Conservation (phyloP, 2,888 invertebrate species). For the Hipparchia semele region DNA sequence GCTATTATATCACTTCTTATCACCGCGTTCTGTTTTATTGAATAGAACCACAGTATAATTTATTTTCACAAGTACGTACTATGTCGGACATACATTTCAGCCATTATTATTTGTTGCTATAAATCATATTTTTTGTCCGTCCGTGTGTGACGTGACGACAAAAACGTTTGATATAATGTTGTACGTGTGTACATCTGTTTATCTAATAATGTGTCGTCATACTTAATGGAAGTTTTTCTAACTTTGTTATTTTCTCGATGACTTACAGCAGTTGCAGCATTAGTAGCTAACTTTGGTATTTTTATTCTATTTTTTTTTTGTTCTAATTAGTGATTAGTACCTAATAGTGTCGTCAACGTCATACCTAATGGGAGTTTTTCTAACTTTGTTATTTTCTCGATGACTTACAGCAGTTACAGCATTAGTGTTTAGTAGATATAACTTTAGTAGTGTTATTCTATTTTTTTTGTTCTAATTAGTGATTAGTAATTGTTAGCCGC, state of each 20-base stretch:
- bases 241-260: background rate
- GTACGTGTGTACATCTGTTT: conserved; percentile 10
- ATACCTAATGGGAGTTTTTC: conserved; percentile 8
- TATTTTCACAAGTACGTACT: background rate
- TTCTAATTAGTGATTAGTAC: too few relatives aligned
- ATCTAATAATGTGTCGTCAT: conserved; percentile 2
- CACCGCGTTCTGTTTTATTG: too few relatives aligned
- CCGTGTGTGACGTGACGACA: conserved; percentile 21
- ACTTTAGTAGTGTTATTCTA: too few relatives aligned
- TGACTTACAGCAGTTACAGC: background rate
- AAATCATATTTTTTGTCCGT: conserved; percentile 33
- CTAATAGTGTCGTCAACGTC: too few relatives aligned
- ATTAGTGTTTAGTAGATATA: too few relatives aligned
- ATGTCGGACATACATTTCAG: background rate
- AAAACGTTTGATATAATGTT: conserved; percentile 25
- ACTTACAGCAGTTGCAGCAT: background rate
- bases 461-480: too few relatives aligned
- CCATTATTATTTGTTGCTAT: conserved; percentile 28
- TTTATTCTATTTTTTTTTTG: too few relatives aligned
- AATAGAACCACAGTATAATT: background rate
- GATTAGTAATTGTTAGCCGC: too few relatives aligned
- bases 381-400: background rate
- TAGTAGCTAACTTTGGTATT: too few relatives aligned
- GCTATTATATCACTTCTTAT: too few relatives aligned
- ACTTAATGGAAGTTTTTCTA: conserved; percentile 10